Base-by-base conservation (phyloP, 1,140 invertebrate species). In the Dermatophagoides farinae region DNA sequence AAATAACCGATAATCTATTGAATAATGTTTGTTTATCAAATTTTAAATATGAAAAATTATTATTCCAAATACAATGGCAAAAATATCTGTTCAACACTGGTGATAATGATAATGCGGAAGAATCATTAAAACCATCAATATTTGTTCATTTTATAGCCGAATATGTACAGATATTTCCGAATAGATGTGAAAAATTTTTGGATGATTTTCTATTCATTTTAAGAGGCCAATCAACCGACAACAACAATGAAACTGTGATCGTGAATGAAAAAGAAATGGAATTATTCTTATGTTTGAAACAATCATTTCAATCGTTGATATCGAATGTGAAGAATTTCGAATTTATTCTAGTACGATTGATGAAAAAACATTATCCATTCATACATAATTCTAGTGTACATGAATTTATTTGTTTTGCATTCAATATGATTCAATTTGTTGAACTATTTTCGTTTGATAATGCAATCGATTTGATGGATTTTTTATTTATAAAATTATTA, bases 331-430 rank as follows among this genome's bases (percentile, higher is more conserved):
- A 23, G 6, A 55, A 39, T 44, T 55, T 55, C 2, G 53, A 55
- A 44, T n/a, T 44, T 12, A 55, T 16, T 2, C 14, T 55, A 23
- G 23, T 5, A 22, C 12, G 23, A 8, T 6, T 23, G 12, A 12
- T 55, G 31, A 55, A 55, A 23, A 55, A 55, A 44, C 53, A 31
- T 44, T 55, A 39, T 25, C 53, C 53, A 39, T 55, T 55, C 23
- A 25, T 25, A 5, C 53, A 55, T 23, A 55, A 55, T 23, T n/a
- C 53, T n/a, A 38, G 1, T 44, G 38, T 55, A 18, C 53, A 55
- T 25, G 53, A 55, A 23, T 55, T 55, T 23, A 2, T 6, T 2
- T 55, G 53, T 20, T 55, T 39, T 23, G 25, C 25, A n/a, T 39
- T 8, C 25, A 55, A 55, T 55, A 11, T 55, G 14, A 40, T 55